Conservation (phyloP, 2,888 invertebrate genomes). For the Eumerus sabulonum region DNA sequence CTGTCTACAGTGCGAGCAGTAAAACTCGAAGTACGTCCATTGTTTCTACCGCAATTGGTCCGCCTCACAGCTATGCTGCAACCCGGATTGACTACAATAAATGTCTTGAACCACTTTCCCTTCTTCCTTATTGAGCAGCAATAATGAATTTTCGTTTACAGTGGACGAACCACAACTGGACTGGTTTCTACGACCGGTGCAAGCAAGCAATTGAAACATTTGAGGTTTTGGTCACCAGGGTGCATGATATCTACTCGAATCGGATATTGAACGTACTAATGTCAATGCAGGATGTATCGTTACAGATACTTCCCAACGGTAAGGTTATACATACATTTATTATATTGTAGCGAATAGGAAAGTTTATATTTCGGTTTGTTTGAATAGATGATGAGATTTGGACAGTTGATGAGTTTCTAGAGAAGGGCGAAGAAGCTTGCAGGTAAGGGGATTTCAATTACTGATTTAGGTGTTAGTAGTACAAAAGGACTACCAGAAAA, state of each 20-base stretch:
- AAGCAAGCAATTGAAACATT: conserved; percentile 89
- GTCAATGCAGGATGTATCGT: conserved; percentile 91
- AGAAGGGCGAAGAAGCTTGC: conserved; percentile 89
- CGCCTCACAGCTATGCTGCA: conserved; percentile 89
- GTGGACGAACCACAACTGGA: conserved; percentile 94
- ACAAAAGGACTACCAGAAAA: no score
- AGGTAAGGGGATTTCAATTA: conserved; percentile 77
- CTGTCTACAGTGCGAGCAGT: conserved; percentile 86
- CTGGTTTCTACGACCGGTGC: conserved; percentile 86
- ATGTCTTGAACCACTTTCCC: conserved; percentile 74
- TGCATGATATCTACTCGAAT: conserved; percentile 94
- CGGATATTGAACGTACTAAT: conserved; percentile 92
- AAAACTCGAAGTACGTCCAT: conserved; percentile 92
- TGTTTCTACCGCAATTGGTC: conserved; percentile 92
- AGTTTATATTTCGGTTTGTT: conserved; percentile 58
- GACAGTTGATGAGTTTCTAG: conserved; percentile 91
- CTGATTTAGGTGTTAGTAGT: no score
- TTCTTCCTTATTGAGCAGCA: no score
- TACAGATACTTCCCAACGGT: conserved; percentile 88
- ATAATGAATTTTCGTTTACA: conserved; percentile 57
- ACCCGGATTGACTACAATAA: conserved; percentile 88
- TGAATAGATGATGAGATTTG: conserved; percentile 87
- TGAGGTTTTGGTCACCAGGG: conserved; percentile 86
- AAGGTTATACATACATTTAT: conserved; percentile 3
- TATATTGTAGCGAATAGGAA: no score